Conservation (phyloP, 2,113 vertebrate genomes). For the Bolborhynchus lineola region DNA sequence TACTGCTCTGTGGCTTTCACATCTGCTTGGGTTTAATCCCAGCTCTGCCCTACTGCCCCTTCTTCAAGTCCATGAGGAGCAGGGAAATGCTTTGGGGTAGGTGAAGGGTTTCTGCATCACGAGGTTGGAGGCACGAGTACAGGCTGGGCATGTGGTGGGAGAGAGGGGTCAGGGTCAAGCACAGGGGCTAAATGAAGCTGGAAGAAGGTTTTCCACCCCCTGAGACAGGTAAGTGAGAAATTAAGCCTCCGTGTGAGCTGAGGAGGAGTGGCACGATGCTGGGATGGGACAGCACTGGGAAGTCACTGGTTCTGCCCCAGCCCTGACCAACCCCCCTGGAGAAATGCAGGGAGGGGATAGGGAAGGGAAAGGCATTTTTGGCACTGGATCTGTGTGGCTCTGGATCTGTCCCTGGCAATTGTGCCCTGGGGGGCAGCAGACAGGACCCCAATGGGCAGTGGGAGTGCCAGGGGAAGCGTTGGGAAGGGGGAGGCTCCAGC, state of each 20-base stretch:
- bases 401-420: not conserved
- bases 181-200: not conserved
- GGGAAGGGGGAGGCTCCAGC: not conserved
- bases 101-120: not conserved
- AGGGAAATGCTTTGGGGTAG: not conserved
- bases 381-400: not conserved
- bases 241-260: not conserved
- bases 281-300: not conserved
- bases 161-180: not conserved
- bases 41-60: not conserved
- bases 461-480: fast-evolving
- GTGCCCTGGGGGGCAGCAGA: not conserved
- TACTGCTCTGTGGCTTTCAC: fast-evolving
- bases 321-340: fast-evolving
- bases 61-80: not conserved
- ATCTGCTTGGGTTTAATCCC: not conserved
- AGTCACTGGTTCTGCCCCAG: not conserved
- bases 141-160: fast-evolving
- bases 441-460: not conserved
- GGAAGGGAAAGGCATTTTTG: not conserved
- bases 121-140: not conserved
- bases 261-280: not conserved
- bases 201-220: not conserved
- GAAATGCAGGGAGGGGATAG: fast-evolving
- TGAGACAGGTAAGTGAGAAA: not conserved